Base-by-base conservation (phyloP, 2,888 invertebrate genomes). In the Orthosia cruda region DNA sequence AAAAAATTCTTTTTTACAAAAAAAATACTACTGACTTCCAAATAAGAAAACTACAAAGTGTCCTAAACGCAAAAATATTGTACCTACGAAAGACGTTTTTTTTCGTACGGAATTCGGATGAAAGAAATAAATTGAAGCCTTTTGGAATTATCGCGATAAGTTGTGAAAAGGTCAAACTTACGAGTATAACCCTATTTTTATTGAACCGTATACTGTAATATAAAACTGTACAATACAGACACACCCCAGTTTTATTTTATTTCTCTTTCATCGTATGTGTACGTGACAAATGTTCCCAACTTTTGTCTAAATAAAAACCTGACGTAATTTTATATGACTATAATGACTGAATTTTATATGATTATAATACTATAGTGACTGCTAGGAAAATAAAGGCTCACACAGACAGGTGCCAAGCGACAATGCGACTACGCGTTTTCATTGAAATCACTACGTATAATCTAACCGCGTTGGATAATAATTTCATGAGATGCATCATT, bases 301-400 rank as follows among this genome's bases (percentile, higher is more conserved):
- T 26, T 67, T 23, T 47, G 1, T 52, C 9, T 4, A 20, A 18
- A 76, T n/a, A 67, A 64, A 49, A 47, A 67, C 18, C 3, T 16
- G n/a, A 5, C 4, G 2, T 74, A 16, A 62, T 55, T 74, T 74
- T 26, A 55, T 47, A 45, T n/a, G n/a, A n/a, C n/a, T n/a, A n/a
- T n/a, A 45, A 5, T 16, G 32, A 18, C 9, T 59, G 20, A 16
- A 62, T 55, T 74, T 74, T 26, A 55, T 47, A 45, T n/a, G n/a
- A n/a, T n/a, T n/a, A n/a, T n/a, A 45, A 5, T 16, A 18, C 9
- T 59, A 18, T n/a, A 16, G 18, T 18, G 26, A 26, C 26, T 26
- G 26, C 26, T 26, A 4, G 26, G 26, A 3, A 0, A 26, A 26
- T 26, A 26, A 15, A 49, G 20, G 61, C 16, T 45, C 2, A 16